Conservation (phyloP, 2,113 vertebrate genomes). For the Periophthalmus modestus region DNA sequence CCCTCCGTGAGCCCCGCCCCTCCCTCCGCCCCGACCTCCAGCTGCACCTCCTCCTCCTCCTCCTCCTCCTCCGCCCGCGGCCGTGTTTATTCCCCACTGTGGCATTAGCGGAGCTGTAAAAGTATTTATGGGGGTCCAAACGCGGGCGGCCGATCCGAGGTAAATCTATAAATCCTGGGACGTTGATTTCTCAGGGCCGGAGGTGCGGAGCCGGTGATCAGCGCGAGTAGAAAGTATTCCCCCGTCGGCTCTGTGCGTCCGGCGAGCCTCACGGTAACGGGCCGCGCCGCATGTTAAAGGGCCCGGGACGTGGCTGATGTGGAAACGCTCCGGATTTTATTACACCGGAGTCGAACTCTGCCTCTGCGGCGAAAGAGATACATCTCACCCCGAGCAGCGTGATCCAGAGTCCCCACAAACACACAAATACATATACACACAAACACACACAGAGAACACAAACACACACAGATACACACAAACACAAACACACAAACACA, state of each 20-base stretch:
- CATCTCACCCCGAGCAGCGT: conserved; percentile 58
- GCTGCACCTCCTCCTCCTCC: conserved; percentile 76
- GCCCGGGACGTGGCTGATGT: conserved; percentile 21
- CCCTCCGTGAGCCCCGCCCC: conserved; percentile 16
- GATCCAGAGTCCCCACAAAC: too few relatives aligned
- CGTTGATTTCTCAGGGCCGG: conserved; percentile 78
- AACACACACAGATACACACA: too few relatives aligned
- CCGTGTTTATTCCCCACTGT: conserved; percentile 82
- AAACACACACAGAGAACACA: too few relatives aligned
- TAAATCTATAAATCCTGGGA: conserved; percentile 79
- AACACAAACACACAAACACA: too few relatives aligned
- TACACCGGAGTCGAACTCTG: conserved; percentile 67
- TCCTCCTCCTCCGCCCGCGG: conserved; percentile 70
- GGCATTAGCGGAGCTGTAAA: conserved; percentile 78
- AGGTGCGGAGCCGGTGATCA: conserved; percentile 69
- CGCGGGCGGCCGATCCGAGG: conserved; percentile 76
- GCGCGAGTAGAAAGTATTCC: conserved; percentile 74
- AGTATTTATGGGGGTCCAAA: conserved; percentile 80
- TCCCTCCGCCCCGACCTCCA: conserved; percentile 63
- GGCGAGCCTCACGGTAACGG: conserved; percentile 76
- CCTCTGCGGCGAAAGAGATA: conserved; percentile 63
- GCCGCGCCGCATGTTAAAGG: conserved; percentile 76
- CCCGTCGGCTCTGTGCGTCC: conserved; percentile 68
- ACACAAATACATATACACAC: too few relatives aligned
- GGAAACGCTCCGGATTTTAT: conserved; percentile 60